A percentile compares a stretch with the other conserved stretches of the same genome.
phyloP scores from a whole-genome alignment of 2,797 vertebrate species.

The Tenualosa thibaudeaui region DNA sequence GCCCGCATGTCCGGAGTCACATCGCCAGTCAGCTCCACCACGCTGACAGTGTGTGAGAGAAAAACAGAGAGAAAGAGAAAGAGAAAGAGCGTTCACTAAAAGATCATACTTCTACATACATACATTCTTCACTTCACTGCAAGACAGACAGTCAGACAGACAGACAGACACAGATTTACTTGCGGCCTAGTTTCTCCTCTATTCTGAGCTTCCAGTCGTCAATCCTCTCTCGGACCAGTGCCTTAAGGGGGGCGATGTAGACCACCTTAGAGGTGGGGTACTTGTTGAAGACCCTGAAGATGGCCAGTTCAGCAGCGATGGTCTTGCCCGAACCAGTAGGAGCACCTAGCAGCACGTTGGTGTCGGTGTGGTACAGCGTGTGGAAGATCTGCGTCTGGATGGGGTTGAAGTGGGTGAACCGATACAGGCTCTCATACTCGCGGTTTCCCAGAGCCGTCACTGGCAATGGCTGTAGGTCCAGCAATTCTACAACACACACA shows the following conservation, averaged over 20 bases:
- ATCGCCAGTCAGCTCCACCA: slow-evolving; percentile 95
- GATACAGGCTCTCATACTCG: slow-evolving; percentile 90
- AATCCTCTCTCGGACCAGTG: slow-evolving; percentile 93
- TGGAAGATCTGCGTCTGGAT: slow-evolving; percentile 99
- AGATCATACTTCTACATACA: too few species aligned
- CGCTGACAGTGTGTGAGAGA: slow-evolving; percentile 67
- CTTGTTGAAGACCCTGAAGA: slow-evolving; percentile 94
- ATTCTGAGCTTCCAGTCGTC: slow-evolving; percentile 97
- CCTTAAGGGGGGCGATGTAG: slow-evolving; percentile 96
- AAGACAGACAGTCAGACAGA: neutral
- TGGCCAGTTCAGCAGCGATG: slow-evolving; percentile 95
- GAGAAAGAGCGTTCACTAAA: neutral
- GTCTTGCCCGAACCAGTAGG: slow-evolving; percentile 98
- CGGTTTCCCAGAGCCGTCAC: slow-evolving; percentile 83
- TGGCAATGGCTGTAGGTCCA: slow-evolving; percentile 94
- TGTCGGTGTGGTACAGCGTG: slow-evolving; percentile 93
- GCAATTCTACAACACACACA: slow-evolving; percentile 76
- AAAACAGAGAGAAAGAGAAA: neutral
- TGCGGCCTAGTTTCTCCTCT: slow-evolving; percentile 93
- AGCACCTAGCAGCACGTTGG: slow-evolving; percentile 94
- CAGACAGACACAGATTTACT: slow-evolving; percentile 65
- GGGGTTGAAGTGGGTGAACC: slow-evolving; percentile 97
- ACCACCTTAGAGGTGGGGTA: slow-evolving; percentile 94
- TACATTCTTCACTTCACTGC: neutral
- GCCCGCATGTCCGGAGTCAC: slow-evolving; percentile 95